Evolutionary conservation across 2,888 invertebrate genomes (phyloP), one percentile per base, ranked within the genome.

Genomic region (Antheraea yamamai): DNA sequence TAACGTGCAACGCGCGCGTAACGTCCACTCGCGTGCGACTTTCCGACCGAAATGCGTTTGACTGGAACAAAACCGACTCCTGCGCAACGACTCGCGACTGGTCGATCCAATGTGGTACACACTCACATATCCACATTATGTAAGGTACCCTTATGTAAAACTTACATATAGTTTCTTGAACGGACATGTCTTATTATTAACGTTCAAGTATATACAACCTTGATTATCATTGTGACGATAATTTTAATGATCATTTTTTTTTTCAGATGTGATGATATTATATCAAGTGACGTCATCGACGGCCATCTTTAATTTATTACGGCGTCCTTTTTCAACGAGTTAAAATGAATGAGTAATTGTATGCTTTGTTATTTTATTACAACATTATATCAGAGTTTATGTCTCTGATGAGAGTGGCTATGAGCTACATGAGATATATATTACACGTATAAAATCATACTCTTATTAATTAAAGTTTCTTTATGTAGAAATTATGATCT

Each of bases 61-160:
- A 93, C 91, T 95, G 95, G 95, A 95, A 95, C 95, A 88, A 80
- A 75, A 82, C 76, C 80, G 86, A 88, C 91, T 90, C 92, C 86
- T 81, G 93, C 93, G 93, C 93, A 91, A 82, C 84, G 82, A 78
- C 78, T 86, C 86, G 87, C 86, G 84, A 87, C 88, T 83, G 83
- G 85, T 78, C 78, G 76, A 79, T 79, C 80, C 39, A 23, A 77
- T 74, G 80, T 79, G 77, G 79, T 80, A 80, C 85, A 81, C 84
- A 84, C 87, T 85, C 83, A 83, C 85, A 84, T 84, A 84, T 82
- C 81, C 78, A 77, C 76, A 81, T 82, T 89, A 90, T 88, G 86
- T 91, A 90, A 88, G 88, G 78, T 30, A 77, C 79, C 86, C 90
- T 91, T 92, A 91, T 90, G 88, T 92, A 91, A 91, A 91, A 84